A percentile compares a stretch with the other conserved stretches of the same genome.
Conservation (phyloP, 2,797 vertebrate genomes). For the Nasua narica region DNA sequence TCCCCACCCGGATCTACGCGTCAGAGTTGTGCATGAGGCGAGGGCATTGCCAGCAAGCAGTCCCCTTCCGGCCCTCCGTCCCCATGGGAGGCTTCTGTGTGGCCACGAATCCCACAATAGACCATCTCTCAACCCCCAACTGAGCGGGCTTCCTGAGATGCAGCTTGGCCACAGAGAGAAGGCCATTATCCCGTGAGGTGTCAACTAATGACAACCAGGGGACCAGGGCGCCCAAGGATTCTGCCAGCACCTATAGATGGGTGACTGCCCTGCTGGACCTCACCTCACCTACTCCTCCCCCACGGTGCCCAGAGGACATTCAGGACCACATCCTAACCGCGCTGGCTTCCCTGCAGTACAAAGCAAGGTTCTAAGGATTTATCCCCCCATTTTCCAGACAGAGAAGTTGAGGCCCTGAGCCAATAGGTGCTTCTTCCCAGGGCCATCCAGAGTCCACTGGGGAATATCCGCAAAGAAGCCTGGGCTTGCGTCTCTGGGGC, state of each 20-base stretch:
- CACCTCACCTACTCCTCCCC: not conserved
- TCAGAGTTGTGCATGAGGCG: not conserved
- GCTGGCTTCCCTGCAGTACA: not conserved
- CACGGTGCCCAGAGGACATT: not conserved
- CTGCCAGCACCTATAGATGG: not conserved
- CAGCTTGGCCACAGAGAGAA: not conserved
- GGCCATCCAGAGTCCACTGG: not conserved
- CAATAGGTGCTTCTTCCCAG: not conserved
- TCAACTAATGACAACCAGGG: not conserved
- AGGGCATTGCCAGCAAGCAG: not conserved
- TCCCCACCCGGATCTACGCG: rapidly evolving
- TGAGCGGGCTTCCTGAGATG: not conserved
- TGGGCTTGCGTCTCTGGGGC: not conserved
- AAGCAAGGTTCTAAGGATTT: not conserved
- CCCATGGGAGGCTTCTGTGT: not conserved
- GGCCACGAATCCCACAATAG: not conserved
- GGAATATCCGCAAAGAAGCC: not conserved
- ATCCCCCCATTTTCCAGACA: constrained; percentile 11
- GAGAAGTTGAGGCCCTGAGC: constrained; percentile 16
- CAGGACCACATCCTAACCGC: not conserved
- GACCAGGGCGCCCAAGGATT: not conserved
- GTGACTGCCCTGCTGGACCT: not conserved
- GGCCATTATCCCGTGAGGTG: not conserved
- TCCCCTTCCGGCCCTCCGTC: not conserved
- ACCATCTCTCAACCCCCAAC: not conserved